Evolutionary conservation across 1,140 invertebrate genomes (phyloP).

Genomic region (Drosophila saltans): DNA sequence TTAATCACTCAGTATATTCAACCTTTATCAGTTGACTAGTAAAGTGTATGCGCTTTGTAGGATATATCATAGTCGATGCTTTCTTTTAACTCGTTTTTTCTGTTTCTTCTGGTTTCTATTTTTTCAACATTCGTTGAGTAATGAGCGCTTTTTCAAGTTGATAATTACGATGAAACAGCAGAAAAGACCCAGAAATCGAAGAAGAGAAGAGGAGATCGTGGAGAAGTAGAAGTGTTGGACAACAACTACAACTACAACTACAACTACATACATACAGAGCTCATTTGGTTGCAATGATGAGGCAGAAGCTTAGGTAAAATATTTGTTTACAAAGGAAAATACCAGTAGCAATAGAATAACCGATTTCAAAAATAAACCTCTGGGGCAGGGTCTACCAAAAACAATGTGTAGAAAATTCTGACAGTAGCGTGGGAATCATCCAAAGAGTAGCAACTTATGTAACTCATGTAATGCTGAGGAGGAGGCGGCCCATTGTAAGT

Average conservation of each 20-base stretch:
- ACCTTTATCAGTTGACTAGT: too few relatives aligned
- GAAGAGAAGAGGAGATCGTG: slow-evolving; percentile 19
- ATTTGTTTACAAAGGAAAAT: slow-evolving; percentile 78
- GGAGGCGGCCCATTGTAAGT: slow-evolving; percentile 28
- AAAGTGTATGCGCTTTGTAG: neutral
- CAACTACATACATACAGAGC: slow-evolving; percentile 12
- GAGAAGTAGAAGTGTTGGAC: slow-evolving; percentile 11
- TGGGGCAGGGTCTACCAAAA: slow-evolving; percentile 20
- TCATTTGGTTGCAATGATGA: slow-evolving; percentile 73
- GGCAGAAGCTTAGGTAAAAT: slow-evolving; percentile 66
- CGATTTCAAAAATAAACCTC: slow-evolving; percentile 55
- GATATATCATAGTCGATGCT: neutral
- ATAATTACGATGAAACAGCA: slow-evolving; percentile 79
- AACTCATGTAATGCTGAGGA: slow-evolving; percentile 33
- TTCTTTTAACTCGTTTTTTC: neutral
- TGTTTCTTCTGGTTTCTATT: slow-evolving; percentile 21
- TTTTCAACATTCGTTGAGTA: slow-evolving; percentile 33
- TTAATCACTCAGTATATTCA: too few relatives aligned
- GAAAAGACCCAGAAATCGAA: slow-evolving; percentile 31
- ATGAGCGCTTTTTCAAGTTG: slow-evolving; percentile 76
- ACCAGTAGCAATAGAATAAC: slow-evolving; percentile 58
- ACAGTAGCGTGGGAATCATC: slow-evolving; percentile 67
- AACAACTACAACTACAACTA: slow-evolving; percentile 20
- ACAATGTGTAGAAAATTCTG: slow-evolving; percentile 52
- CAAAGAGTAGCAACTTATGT: slow-evolving; percentile 55